phyloP scores from a whole-genome alignment of 2,888 invertebrate species.

The Mesodorylaimus sp. region DNA sequence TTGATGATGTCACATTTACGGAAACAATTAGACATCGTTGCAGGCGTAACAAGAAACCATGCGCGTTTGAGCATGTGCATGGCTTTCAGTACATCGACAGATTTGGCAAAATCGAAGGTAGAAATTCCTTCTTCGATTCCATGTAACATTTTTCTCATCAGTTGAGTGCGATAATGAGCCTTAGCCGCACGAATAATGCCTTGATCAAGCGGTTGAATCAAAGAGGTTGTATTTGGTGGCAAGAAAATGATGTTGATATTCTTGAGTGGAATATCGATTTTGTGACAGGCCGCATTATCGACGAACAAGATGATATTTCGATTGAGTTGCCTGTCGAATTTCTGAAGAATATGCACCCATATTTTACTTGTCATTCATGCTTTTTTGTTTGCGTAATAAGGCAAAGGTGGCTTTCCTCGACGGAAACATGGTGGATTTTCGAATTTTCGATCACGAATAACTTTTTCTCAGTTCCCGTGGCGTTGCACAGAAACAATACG shows the following conservation, averaged over 20 bases:
- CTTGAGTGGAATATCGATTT: not conserved
- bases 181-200: not conserved
- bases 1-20: not conserved
- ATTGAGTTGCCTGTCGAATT: not conserved
- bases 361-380: not conserved
- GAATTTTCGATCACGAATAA: not conserved
- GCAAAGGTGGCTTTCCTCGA: no score
- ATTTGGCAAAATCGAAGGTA: not conserved
- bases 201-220: not conserved
- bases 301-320: not conserved
- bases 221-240: not conserved
- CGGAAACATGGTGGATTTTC: no score
- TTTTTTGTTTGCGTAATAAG: not conserved
- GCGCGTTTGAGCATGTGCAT: constrained; percentile 1
- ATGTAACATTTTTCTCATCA: not conserved
- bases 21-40: not conserved
- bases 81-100: not conserved
- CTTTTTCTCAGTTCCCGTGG: not conserved
- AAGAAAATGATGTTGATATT: not conserved
- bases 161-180: not conserved
- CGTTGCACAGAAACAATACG: not conserved
- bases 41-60: not conserved
- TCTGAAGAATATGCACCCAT: not conserved
- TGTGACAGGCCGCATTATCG: constrained; percentile 1
- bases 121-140: not conserved